Base-by-base conservation (phyloP, 2,888 invertebrate species). In the Tetragonisca angustula region DNA sequence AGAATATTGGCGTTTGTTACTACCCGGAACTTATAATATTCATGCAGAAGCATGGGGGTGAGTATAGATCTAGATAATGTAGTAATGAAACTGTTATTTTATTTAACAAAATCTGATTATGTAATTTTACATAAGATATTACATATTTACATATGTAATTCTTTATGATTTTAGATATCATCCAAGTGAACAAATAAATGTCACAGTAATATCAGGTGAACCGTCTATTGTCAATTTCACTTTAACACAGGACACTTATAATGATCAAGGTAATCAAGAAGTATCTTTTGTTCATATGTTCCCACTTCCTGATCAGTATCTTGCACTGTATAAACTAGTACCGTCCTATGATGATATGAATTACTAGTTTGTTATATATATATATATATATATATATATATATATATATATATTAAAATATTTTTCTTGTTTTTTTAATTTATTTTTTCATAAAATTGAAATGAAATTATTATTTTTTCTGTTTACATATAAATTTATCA, bases 1-100 rank as follows among this genome's bases (percentile, higher is more conserved):
- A 9, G 98, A 99, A 94, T 99, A 97, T 95, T 99, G 99, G 99
- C 96, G 99, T 82, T 95, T 99, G 71, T 95, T 99, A 50, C 95
- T 98, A 27, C 99, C 99, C 0, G 99, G 99, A 83, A 95, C 95
- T 6, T 99, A 99, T 94, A 96, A 96, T 50, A 95, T 99, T 87
- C 96, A 96, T 85, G 98, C 97, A 0, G 91, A 95, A 59, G 97
- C 97, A 72, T 95, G 96, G 92, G 97, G 98, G 97, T 98, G 95
- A 95, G 95, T 86, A 76, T 50, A 64, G 36, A 27, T 27, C 27
- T 27, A 27, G 27, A 61, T 52, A 21, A 43, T 27, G 2, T 49
- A 24, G 13, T 19, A 32, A 27, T 2, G 11, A 50, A 50, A 6
- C 24, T 59, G 64, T 32, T 71, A 77, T 79, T 68, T 71, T 74